Evolutionary conservation across 2,888 invertebrate genomes (phyloP).

Genomic region (Micropterix aruncella): DNA sequence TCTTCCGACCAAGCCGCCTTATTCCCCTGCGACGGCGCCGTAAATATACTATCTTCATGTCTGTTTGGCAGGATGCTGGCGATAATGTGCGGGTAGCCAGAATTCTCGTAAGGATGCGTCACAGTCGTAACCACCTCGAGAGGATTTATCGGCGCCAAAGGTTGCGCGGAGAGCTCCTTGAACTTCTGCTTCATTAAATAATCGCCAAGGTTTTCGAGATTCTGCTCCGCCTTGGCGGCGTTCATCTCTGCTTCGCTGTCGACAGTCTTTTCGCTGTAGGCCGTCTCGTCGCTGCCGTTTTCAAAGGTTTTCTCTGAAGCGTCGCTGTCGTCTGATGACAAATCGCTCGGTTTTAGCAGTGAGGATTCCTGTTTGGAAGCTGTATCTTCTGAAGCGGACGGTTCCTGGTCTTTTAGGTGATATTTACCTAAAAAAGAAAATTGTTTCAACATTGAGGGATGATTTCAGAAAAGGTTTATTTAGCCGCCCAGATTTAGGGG

Average conservation of each 20-base stretch:
- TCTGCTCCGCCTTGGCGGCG: conserved; percentile 20
- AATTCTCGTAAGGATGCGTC: too few species aligned
- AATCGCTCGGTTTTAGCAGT: too few species aligned
- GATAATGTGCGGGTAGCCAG: too few species aligned
- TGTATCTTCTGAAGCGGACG: conserved; percentile 15
- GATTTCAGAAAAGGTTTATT: conserved; percentile 1
- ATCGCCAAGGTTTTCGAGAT: conserved; percentile 26
- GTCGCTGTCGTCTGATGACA: conserved; percentile 10
- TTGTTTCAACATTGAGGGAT: not conserved
- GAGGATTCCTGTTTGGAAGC: conserved; percentile 14
- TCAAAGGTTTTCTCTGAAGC: not conserved
- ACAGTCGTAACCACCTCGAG: not conserved
- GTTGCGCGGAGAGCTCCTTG: conserved; percentile 10
- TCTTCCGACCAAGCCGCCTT: too few species aligned
- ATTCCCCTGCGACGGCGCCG: conserved; percentile 16
- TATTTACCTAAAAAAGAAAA: too few species aligned
- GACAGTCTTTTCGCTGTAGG: conserved; percentile 5
- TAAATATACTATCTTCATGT: too few species aligned
- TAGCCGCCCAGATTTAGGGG: too few species aligned
- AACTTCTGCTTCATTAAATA: conserved; percentile 28
- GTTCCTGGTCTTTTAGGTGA: conserved; percentile 35
- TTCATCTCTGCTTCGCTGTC: conserved; percentile 6
- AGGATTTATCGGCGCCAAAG: not conserved
- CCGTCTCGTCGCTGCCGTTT: conserved; percentile 3
- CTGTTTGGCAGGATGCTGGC: too few species aligned